phyloP scores from a whole-genome alignment of 1,140 invertebrate species.

The Leptinotarsa defecta region DNA sequence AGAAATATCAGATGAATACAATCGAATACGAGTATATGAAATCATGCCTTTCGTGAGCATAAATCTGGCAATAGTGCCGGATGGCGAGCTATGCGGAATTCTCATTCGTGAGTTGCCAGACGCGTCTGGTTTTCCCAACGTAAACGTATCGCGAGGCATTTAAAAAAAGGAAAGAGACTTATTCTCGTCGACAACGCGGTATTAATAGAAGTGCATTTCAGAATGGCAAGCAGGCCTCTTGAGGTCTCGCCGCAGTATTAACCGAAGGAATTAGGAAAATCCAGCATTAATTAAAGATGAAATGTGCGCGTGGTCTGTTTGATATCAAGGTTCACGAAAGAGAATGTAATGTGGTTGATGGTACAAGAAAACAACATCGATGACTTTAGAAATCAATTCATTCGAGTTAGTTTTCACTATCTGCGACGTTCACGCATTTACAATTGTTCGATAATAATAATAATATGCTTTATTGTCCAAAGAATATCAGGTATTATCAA shows the following conservation, averaged over 20 bases:
- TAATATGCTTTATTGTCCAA: too few species aligned
- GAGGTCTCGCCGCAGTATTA: background rate
- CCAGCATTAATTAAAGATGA: slow-evolving; percentile 25
- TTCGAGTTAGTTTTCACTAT: background rate
- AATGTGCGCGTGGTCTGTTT: slow-evolving; percentile 1
- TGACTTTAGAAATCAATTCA: background rate
- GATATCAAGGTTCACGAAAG: background rate
- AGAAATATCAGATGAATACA: too few species aligned
- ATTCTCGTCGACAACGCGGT: background rate
- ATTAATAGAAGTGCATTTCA: slow-evolving; percentile 32
- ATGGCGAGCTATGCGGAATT: slow-evolving; percentile 47
- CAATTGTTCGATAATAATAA: background rate
- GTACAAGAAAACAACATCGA: background rate
- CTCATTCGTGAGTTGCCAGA: slow-evolving; percentile 31
- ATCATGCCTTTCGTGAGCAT: too few species aligned
- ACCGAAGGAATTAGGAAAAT: slow-evolving; percentile 28
- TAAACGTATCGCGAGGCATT: slow-evolving; percentile 33
- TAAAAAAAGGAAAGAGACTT: slow-evolving; percentile 24
- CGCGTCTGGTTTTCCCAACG: slow-evolving; percentile 45
- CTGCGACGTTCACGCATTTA: background rate
- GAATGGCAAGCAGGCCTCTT: slow-evolving; percentile 10
- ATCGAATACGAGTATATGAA: too few species aligned
- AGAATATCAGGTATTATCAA: too few species aligned
- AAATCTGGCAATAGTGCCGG: background rate
- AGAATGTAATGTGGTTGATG: background rate